Evolutionary conservation across 2,797 vertebrate species (phyloP), one percentile per base, ranked within the genome.

Genomic region (Gadopsis bispinosus): DNA sequence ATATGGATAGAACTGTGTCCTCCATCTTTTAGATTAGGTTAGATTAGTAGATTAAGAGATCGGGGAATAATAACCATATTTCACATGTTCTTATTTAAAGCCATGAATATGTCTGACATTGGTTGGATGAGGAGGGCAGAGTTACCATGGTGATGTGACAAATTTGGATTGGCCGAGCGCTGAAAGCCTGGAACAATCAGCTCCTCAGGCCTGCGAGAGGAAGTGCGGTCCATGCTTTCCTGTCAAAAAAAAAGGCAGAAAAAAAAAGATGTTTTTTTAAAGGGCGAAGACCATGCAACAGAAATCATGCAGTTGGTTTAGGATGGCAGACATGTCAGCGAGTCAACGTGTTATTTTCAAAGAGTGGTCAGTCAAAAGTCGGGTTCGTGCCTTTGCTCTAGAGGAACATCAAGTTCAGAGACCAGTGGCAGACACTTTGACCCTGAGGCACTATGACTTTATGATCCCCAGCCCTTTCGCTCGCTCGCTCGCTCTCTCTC

Each of bases 221-320:
- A 93, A 45, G 95, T 88, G 89, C 94, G 95, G 90, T 98, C 97
- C 94, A 96, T 97, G 91, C 95, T 96, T 91, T 97, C 97, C 98
- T 98, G 92, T 84, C 85, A 90, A 88, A 31, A 88, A 88, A 51
- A 88, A 75, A 51, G 4, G 41, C 8, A 79, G 31, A 87, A 43
- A 69, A 56, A 67, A 62, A 0, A 31, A 26, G 19, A 5, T 47
- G 74, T 74, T 64, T 31, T 37, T 74, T 72, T 13, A 60, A 54
- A 47, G 63, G 29, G 13, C 8, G 5, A 62, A 69, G 19, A 70
- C 12, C 45, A 51, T 33, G 50, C 22, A 9, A 50, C 70, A 26
- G 80, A 77, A 77, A 37, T 4, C 63, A 79, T 2, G 48, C 53
- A 79, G 39, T n/a, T 41, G 26, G 16, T 80, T 77, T 33, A 56